phyloP scores from a whole-genome alignment of 1,140 invertebrate genomes.

The Meteorus sp. region DNA sequence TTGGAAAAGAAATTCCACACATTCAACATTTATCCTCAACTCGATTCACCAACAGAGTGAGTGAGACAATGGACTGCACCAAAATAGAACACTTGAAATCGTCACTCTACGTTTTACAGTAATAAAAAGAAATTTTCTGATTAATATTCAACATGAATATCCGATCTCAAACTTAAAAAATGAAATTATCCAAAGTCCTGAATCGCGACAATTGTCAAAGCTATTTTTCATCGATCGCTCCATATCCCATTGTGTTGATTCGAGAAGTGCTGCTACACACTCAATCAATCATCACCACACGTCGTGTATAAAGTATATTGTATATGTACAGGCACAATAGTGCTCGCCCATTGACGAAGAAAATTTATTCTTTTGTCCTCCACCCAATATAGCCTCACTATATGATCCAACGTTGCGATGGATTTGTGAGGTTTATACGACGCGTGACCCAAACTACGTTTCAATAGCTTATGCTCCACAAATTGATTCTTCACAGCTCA shows the following conservation, averaged over 20 bases:
- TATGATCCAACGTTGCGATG: too few relatives aligned
- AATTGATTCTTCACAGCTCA: constrained; percentile 7
- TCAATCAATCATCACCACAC: too few relatives aligned
- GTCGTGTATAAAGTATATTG: too few relatives aligned
- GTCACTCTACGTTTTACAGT: not conserved
- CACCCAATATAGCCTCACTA: too few relatives aligned
- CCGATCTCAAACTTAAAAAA: too few relatives aligned
- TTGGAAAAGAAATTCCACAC: not conserved
- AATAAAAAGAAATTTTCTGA: too few relatives aligned
- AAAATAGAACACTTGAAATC: not conserved
- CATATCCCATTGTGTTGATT: too few relatives aligned
- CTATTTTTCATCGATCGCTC: too few relatives aligned
- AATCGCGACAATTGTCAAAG: too few relatives aligned
- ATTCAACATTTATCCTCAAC: not conserved
- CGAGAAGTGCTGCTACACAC: too few relatives aligned
- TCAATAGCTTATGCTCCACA: constrained; percentile 10
- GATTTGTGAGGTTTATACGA: not conserved
- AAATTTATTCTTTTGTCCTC: not conserved
- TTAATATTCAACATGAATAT: too few relatives aligned
- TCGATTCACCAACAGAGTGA: not conserved
- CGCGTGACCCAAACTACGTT: not conserved
- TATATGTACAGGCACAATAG: not conserved
- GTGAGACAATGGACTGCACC: not conserved
- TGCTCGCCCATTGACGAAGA: not conserved
- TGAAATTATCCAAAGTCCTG: not conserved